Evolutionary conservation across 2,888 invertebrate genomes (phyloP), one percentile per base, ranked within the genome.

Genomic region (Polydesmus complanatus): DNA sequence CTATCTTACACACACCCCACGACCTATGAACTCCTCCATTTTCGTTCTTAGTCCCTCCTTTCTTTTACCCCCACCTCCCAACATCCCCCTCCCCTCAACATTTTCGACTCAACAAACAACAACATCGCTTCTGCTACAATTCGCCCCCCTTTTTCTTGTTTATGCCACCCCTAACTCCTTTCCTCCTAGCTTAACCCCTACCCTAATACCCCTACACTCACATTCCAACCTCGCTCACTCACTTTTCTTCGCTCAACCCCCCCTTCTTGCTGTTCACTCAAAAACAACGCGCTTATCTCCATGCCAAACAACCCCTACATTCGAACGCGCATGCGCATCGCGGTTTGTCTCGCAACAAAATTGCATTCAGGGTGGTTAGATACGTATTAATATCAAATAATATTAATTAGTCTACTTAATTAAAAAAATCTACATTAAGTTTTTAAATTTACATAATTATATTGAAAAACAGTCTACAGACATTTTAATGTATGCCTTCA

Each of bases 41-140:
- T 37, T 37, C 8, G 14, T 14, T 37, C 37, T 37, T 8, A 37
- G 37, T 37, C 37, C n/a, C 22, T 19, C 51, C 51, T 19, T 21
- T 19, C 8, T 51, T 19, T 47, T 48, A 56, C 56, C 47, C 47
- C 48, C 37, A 56, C 56, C 49, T 27, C 23, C 52, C 25, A 27
- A 55, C 55, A 37, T 55, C 37, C 47, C 47, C 37, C 55, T 22
- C 47, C 49, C 47, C 25, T 56, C 25, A 37, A 37, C 5, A 8
- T 37, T 37, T 8, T 37, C 14, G 5, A 8, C n/a, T 14, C 14
- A 37, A 37, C 37, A 37, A 37, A 37, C 37, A 37, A 37, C 37
- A 37, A 37, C 37, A 37, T 37, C 37, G 14, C 5, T 14, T 37
- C 5, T 37, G 8, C 5, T 37, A 37, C 37, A 37, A 37, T 37